Evolutionary conservation across 2,888 invertebrate species (phyloP), one percentile per base, ranked within the genome.

Genomic region (Agrotis exclamationis): DNA sequence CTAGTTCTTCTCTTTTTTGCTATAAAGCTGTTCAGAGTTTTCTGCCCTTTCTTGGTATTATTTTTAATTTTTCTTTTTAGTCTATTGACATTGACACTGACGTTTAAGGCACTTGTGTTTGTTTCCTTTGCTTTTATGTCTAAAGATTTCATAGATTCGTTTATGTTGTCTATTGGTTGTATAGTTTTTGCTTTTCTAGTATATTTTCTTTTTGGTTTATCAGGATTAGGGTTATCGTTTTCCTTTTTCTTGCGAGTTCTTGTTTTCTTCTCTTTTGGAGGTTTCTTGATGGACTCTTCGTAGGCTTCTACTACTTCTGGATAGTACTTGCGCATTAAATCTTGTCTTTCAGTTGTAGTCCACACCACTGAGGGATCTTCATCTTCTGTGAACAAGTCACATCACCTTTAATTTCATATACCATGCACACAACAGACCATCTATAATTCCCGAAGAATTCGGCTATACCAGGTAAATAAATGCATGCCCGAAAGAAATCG

Each of bases 321-420:
- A 91, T 97, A 98, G 60, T 97, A 97, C 79, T 93, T 90, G 48
- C 96, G 93, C 83, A 98, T 96, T 24, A 97, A 91, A 76, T 96
- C 94, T 89, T 97, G 97, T 0, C 98, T 97, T 89, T 98, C 98
- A 39, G 97, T 96, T 1, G 98, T 97, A 0, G 97, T 96, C 96
- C 97, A 97, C 0, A 97, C 93, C 45, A 94, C 93, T 47, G 95
- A 93, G 9, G 91, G 91, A 84, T 96, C 96, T 85, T 97, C 96
- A n/a, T 89, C 88, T 60, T 94, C 95, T 93, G 86, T 28, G 82
- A 85, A 53, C 53, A 59, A 81, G 64, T 70, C 58, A 51, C 60
- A 44, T 62, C 22, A 11, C 48, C 5, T 20, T 56, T 44, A 39
- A 4, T 57, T 56, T 63, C n/a, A 44, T 33, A 33, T 33, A 33